These are phyloP conservation scores for Hylaeus anthracinus DNA, from an alignment of 1,140 invertebrate genomes.

Conservation along the genomic window DNA sequence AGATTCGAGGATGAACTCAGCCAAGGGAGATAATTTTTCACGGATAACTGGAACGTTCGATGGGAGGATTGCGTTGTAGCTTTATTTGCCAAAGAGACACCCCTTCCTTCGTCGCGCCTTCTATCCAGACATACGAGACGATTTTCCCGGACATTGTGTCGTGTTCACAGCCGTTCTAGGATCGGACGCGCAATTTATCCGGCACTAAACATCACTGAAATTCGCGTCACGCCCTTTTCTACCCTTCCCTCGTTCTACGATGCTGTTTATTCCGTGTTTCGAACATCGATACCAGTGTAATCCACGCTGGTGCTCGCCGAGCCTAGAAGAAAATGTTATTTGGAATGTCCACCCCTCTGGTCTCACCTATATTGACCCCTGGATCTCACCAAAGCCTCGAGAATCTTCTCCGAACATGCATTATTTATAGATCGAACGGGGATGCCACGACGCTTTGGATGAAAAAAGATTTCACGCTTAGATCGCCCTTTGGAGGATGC, in stretches of 20 bases:
- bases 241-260: neutral
- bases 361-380: too few relatives aligned
- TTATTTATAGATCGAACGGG: too few relatives aligned
- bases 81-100: neutral
- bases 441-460: too few relatives aligned
- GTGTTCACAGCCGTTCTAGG: too few relatives aligned
- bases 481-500: too few relatives aligned
- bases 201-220: neutral
- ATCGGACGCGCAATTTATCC: neutral
- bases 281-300: too few relatives aligned
- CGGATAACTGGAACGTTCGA: conserved; percentile 1
- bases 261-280: neutral
- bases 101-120: neutral
- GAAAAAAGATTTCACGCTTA: too few relatives aligned
- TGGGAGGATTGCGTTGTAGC: neutral
- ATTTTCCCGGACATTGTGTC: neutral
- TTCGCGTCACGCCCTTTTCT: neutral
- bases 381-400: too few relatives aligned
- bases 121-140: neutral
- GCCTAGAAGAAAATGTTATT: too few relatives aligned
- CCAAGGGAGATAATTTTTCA: neutral
- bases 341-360: too few relatives aligned
- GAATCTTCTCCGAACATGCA: too few relatives aligned
- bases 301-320: too few relatives aligned
- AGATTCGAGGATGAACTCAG: neutral